These are phyloP conservation scores for Sebastes cheni DNA, from an alignment of 2,797 vertebrate genomes.

Conservation along the genomic window DNA sequence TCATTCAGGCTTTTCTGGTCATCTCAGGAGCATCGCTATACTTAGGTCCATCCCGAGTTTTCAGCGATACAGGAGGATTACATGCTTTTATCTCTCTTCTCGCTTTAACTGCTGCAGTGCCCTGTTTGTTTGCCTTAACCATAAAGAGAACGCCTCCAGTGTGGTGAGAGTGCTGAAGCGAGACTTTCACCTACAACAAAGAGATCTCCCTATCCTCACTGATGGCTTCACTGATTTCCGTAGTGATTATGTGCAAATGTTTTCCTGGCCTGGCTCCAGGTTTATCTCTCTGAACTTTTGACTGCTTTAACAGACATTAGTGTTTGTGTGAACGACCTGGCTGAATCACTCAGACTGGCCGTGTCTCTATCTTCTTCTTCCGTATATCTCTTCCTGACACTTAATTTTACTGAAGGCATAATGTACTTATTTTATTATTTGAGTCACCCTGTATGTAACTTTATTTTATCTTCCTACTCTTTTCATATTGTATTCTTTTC, in stretches of 20 bases:
- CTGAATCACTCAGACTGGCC: not conserved
- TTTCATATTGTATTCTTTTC: not conserved
- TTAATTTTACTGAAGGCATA: not conserved
- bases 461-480: not conserved
- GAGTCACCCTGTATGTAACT: not conserved
- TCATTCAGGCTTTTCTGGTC: conserved; percentile 40
- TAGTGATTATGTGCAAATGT: conserved; percentile 32
- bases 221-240: conserved; percentile 14
- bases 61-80: conserved; percentile 25
- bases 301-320: conserved; percentile 7
- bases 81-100: conserved; percentile 35
- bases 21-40: conserved; percentile 40
- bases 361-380: not conserved
- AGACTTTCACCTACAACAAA: conserved; percentile 28
- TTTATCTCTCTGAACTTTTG: conserved; percentile 39
- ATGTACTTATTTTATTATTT: not conserved
- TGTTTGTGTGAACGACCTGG: not conserved
- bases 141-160: conserved; percentile 21
- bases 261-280: conserved; percentile 5
- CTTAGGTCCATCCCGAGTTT: conserved; percentile 41
- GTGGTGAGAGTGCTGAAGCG: conserved; percentile 22
- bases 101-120: conserved; percentile 17
- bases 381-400: not conserved
- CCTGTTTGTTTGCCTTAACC: conserved; percentile 27
- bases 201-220: conserved; percentile 4